These are phyloP conservation scores for Eira barbara DNA, from an alignment of 2,113 vertebrate species.

Conservation along the genomic window DNA sequence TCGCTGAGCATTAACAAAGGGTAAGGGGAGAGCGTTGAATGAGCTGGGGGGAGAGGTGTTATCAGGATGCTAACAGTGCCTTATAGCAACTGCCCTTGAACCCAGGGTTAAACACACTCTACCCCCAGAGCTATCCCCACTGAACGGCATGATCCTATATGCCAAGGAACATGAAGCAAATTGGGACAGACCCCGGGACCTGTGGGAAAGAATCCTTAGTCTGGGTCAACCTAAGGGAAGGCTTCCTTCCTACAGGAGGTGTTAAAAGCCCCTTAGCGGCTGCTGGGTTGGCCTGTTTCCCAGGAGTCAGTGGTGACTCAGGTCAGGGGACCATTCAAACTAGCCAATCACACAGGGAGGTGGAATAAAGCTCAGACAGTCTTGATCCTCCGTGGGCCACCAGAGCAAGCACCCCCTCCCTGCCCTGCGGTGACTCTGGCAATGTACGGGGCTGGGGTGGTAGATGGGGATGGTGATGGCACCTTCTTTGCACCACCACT, in stretches of 20 bases:
- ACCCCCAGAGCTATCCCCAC: no score
- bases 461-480: background rate
- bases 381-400: background rate
- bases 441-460: background rate
- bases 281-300: background rate
- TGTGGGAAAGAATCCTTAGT: background rate
- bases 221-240: background rate
- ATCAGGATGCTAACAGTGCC: rapidly evolving
- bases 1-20: background rate
- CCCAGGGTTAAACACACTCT: no score
- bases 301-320: background rate
- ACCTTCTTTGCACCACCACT: background rate
- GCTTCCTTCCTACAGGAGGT: background rate
- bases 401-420: background rate
- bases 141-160: rapidly evolving
- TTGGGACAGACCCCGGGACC: background rate
- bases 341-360: background rate
- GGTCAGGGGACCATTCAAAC: background rate
- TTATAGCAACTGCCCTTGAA: background rate
- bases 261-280: background rate
- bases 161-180: background rate
- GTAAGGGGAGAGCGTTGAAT: rapidly evolving
- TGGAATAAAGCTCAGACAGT: background rate
- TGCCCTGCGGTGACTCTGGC: background rate
- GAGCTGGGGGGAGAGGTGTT: no score